Percentiles rank a stretch among this genome's conserved stretches.
phyloP scores from a whole-genome alignment of 2,797 vertebrate genomes.

The Martes flavigula region DNA sequence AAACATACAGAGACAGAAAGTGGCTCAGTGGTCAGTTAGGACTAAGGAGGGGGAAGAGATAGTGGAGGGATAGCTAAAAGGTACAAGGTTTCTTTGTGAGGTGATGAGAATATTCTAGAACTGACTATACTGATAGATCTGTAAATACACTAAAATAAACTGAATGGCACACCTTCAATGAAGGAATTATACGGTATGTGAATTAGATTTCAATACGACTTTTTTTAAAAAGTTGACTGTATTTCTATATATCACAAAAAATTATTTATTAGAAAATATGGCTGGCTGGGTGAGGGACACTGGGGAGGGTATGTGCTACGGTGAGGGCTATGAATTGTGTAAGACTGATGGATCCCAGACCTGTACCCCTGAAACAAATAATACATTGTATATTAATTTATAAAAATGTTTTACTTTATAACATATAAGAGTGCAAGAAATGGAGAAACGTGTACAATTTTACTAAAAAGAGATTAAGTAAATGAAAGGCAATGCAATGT shows the following conservation, averaged over 20 bases:
- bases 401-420: constrained; percentile 1
- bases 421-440: not conserved
- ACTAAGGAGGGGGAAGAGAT: not conserved
- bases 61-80: not conserved
- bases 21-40: not conserved
- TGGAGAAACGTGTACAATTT: not conserved
- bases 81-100: not conserved
- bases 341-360: no score
- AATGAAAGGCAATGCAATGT: not conserved
- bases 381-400: no score
- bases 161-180: not conserved
- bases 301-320: no score
- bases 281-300: no score
- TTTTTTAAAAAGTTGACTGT: not conserved
- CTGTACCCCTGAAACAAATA: no score
- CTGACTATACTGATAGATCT: not conserved
- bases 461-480: not conserved
- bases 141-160: not conserved
- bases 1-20: not conserved
- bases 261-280: not conserved
- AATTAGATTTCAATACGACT: not conserved
- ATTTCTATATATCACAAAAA: not conserved
- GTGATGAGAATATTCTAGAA: not conserved
- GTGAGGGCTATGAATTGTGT: no score
- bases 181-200: not conserved